A percentile compares a stretch with the other conserved stretches of the same genome.
These are phyloP conservation scores for Hycleus cichorii DNA, from an alignment of 1,140 invertebrate genomes.

Conservation along the genomic window DNA sequence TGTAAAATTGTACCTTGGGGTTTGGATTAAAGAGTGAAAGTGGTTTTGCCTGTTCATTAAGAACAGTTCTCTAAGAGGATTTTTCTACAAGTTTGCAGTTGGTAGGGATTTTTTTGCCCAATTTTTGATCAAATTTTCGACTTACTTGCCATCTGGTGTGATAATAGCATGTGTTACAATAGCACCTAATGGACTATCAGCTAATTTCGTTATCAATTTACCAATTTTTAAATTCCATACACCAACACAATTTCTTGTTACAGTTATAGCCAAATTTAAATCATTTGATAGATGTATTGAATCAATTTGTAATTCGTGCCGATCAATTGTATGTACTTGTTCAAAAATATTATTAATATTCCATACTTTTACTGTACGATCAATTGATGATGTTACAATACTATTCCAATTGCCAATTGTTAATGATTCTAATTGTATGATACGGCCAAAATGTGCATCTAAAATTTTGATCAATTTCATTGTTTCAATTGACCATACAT, in stretches of 20 bases:
- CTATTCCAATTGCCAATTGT: constrained; percentile 88
- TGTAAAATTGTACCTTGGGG: no score
- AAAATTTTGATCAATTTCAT: constrained; percentile 81
- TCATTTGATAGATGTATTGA: constrained; percentile 72
- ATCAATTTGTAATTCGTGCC: constrained; percentile 93
- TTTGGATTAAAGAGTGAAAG: background rate
- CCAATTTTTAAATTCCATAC: constrained; percentile 91
- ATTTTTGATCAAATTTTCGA: background rate
- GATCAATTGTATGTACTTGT: constrained; percentile 91
- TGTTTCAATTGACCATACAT: constrained; percentile 82
- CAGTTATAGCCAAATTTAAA: constrained; percentile 72
- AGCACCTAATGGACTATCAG: constrained; percentile 86
- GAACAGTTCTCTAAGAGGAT: background rate
- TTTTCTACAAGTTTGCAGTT: background rate
- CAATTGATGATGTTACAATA: constrained; percentile 93
- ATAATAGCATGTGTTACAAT: constrained; percentile 91
- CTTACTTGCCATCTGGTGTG: constrained; percentile 71
- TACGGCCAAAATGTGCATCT: constrained; percentile 94
- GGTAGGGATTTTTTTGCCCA: background rate
- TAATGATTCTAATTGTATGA: constrained; percentile 82
- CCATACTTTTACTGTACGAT: constrained; percentile 97
- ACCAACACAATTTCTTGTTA: constrained; percentile 87
- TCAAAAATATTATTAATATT: constrained; percentile 99
- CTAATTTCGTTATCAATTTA: constrained; percentile 73
- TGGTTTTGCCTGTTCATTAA: background rate